Evolutionary conservation across 2,888 invertebrate species (phyloP).

Genomic region (Hirudinaria manillensis): DNA sequence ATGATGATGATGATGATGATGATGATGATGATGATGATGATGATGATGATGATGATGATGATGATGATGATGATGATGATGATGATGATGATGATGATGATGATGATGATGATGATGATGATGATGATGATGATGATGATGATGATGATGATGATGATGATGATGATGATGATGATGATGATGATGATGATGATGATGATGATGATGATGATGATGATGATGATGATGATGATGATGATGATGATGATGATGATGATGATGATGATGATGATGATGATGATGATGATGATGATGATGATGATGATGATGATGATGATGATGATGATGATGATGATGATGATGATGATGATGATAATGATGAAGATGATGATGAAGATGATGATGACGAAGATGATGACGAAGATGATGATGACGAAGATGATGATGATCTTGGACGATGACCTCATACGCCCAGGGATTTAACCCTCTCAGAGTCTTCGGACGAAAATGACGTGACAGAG

Average conservation of each 20-base stretch:
- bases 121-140: background rate
- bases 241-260: constrained; percentile 21
- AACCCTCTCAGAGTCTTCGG: too few species aligned
- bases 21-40: constrained; percentile 5
- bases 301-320: constrained; percentile 11
- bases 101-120: constrained; percentile 19
- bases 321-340: constrained; percentile 12
- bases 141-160: background rate
- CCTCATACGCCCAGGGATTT: too few species aligned
- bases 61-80: constrained; percentile 27
- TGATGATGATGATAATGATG: constrained; percentile 15
- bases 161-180: constrained; percentile 4
- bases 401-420: constrained; percentile 20
- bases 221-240: constrained; percentile 6
- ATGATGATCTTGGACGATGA: constrained; percentile 17
- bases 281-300: constrained; percentile 12
- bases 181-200: constrained; percentile 4
- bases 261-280: constrained; percentile 5
- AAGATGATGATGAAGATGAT: constrained; percentile 3
- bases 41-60: constrained; percentile 12
- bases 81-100: constrained; percentile 24
- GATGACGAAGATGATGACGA: constrained; percentile 8
- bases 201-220: constrained; percentile 1
- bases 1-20: constrained; percentile 21
- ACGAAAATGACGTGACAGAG: too few species aligned